Percentiles rank a stretch among this genome's conserved stretches.
These are phyloP conservation scores for Leptothorax acervorum DNA, from an alignment of 2,888 invertebrate species.

Conservation along the genomic window DNA sequence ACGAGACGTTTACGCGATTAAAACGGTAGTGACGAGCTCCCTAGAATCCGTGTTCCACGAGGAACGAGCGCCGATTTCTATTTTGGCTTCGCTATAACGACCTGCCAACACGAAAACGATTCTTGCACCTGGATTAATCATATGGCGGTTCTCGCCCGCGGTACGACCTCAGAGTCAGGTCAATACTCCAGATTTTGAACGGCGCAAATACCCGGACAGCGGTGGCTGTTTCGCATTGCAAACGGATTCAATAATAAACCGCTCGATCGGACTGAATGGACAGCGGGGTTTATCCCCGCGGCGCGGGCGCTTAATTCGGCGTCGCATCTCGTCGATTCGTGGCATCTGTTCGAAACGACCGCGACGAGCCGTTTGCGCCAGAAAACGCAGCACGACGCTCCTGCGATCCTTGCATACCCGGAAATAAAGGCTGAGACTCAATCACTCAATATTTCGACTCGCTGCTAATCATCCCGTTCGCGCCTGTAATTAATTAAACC, in stretches of 20 bases:
- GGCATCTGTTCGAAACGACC: conserved; percentile 2
- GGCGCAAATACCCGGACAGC: background rate
- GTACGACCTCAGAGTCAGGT: background rate
- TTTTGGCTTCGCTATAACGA: conserved; percentile 29
- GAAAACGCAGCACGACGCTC: background rate
- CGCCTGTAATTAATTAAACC: background rate
- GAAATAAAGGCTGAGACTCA: conserved; percentile 17
- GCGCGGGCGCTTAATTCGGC: conserved; percentile 62
- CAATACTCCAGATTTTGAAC: conserved; percentile 45
- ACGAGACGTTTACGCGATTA: conserved; percentile 15
- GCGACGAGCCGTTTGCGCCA: background rate
- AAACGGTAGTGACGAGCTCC: background rate
- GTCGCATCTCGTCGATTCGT: conserved; percentile 22
- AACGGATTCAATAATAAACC: conserved; percentile 77
- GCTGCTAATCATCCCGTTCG: too few relatives aligned
- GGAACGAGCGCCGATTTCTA: background rate
- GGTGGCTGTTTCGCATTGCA: conserved; percentile 51
- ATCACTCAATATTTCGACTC: background rate
- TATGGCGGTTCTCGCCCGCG: background rate
- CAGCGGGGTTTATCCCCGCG: conserved; percentile 71
- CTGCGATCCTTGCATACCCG: conserved; percentile 19
- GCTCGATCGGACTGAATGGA: conserved; percentile 67
- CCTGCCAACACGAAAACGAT: conserved; percentile 17
- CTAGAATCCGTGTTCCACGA: background rate
- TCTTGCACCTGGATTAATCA: conserved; percentile 45